phyloP scores from a whole-genome alignment of 2,888 invertebrate species.

The Acanthococcus lagerstroemiae region DNA sequence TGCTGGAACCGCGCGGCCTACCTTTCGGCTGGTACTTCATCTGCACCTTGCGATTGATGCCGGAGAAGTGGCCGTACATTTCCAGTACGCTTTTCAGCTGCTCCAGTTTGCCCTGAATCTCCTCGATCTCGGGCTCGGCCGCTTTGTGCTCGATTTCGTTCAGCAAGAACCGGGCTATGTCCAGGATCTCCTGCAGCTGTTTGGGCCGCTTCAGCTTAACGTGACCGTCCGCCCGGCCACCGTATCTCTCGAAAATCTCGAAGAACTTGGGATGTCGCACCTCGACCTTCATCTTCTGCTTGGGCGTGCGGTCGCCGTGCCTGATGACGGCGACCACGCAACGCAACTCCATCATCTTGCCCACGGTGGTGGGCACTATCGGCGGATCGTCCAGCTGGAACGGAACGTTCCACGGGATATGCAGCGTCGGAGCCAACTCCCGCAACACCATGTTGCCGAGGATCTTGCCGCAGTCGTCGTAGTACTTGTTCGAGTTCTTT shows the following conservation, averaged over 20 bases:
- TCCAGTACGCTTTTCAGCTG: conserved; percentile 98
- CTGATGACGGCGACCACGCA: conserved; percentile 96
- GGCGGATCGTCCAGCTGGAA: conserved; percentile 97
- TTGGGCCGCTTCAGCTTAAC: conserved; percentile 95
- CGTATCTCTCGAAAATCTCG: conserved; percentile 95
- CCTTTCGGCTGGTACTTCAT: conserved; percentile 98
- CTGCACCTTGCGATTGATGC: conserved; percentile 98
- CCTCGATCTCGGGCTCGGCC: conserved; percentile 86
- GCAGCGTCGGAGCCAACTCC: conserved; percentile 85
- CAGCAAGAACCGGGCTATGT: conserved; percentile 83
- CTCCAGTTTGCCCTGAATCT: conserved; percentile 92
- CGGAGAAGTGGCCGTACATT: conserved; percentile 99
- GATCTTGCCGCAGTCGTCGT: conserved; percentile 98
- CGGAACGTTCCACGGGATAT: conserved; percentile 95
- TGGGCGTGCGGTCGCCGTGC: conserved; percentile 97
- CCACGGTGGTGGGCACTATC: conserved; percentile 96
- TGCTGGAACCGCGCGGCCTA: conserved; percentile 72
- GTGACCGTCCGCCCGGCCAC: conserved; percentile 89
- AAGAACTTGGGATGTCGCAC: conserved; percentile 97
- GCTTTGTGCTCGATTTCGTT: conserved; percentile 80
- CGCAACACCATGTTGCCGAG: conserved; percentile 94
- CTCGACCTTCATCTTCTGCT: conserved; percentile 99
- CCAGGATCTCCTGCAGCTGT: conserved; percentile 93
- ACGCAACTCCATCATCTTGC: conserved; percentile 87
- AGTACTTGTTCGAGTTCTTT: conserved; percentile 98